Evolutionary conservation across 2,797 vertebrate genomes (phyloP), one percentile per base, ranked within the genome.

Genomic region (Cossypha heuglini): DNA sequence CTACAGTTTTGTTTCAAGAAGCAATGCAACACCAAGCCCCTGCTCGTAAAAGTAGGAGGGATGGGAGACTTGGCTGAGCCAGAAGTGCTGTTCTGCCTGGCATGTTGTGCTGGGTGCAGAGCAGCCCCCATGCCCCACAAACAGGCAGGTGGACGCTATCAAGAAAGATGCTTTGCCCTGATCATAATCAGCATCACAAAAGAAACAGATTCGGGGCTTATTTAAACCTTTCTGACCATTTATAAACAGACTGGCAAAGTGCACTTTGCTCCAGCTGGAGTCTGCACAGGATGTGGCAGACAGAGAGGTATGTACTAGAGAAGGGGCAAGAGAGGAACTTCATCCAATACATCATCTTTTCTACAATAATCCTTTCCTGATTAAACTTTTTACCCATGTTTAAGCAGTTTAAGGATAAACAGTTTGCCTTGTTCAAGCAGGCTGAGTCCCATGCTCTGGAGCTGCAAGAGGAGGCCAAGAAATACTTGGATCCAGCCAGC

Each of bases 71-170:
- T 49, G 85, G 74, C 64, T 73, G 57, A 86, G 37, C 24, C 42
- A 52, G 48, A 16, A 67, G 25, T 29, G 40, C 69, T 79, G 54
- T 16, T 51, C 67, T 10, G 19, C 22, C 51, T 38, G 57, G 48
- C 1, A 5, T 13, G 37, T 38, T 49, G 29, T 17, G 37, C 54
- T 46, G 0, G 2, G 19, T 10, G 29, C 46, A 78, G 48, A 80
- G 46, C 21, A 49, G 86, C 6, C 15, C 26, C 19, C 0, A 0
- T 0, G 1, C 10, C 37, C 37, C 37, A 29, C 15, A 25, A 16
- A 40, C 20, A 33, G 73, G 33, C 25, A 0, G 2, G 15, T 14
- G 25, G 51, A 46, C 35, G 79, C 62, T 66, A 42, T 20, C 1
- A 3, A 51, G 46, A 38, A 18, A 68, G 38, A 58, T 26, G 12